Evolutionary conservation across 2,888 invertebrate species (phyloP), one percentile per base, ranked within the genome.

Genomic region (Acrobasis suavella): DNA sequence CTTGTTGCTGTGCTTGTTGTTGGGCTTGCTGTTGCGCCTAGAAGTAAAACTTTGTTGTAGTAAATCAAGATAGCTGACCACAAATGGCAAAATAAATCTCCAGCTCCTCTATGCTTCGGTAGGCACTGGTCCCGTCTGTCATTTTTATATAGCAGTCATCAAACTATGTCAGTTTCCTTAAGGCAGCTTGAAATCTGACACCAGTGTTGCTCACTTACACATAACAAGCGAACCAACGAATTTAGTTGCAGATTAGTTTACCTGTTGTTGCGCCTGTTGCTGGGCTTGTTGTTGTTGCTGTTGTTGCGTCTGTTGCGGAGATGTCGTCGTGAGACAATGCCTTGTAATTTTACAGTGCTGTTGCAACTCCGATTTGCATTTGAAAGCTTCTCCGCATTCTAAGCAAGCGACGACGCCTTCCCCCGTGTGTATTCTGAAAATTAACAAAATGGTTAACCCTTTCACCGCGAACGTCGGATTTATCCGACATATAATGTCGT

Each of bases 311-410:
- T 77, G 79, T 50, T 72, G 72, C 39, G 69, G 62, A 37, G 67
- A 61, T 10, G 67, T 61, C n/a, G 69, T 62, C 17, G 66, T 70
- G 51, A 82, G 66, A 69, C 91, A 91, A 62, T 92, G 92, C 74
- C 94, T 92, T 64, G 93, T 91, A 50, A 93, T 83, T 76, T 94
- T 94, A 73, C 93, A 93, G 79, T 96, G 96, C 71, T 95, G 94
- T 70, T 94, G 94, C 68, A 96, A 83, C 68, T 96, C 96, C 16
- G 93, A 88, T 80, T 96, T 96, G 71, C 94, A 93, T 72, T 95
- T 95, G 83, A 96, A 96, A 14, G 96, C 95, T 83, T 96, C 96
- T 17, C 96, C 96, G 75, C 96, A 96, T 69, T 95, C 95, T 60
- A 95, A 92, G 75, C 96, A 96, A 12, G 96, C 95, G 67, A 95